These are phyloP conservation scores for Strix uralensis DNA, from an alignment of 2,113 vertebrate genomes.

Conservation along the genomic window DNA sequence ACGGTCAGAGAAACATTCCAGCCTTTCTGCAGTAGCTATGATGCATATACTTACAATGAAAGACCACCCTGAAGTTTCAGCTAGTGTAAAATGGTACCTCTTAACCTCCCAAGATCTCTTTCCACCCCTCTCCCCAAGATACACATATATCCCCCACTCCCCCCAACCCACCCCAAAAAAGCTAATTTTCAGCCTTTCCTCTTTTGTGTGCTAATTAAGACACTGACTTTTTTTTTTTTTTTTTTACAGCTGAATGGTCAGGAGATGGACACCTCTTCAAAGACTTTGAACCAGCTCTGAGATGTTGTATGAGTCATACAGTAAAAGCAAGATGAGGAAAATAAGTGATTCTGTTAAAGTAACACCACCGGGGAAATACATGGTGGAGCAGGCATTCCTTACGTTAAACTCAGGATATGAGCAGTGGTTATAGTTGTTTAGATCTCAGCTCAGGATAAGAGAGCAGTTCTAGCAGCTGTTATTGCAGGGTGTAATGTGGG, in stretches of 20 bases:
- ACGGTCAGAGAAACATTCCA: conserved; percentile 46
- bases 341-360: not conserved
- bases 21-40: conserved; percentile 7
- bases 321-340: not conserved
- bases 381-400: not conserved
- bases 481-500: not conserved
- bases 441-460: not conserved
- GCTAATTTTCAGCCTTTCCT: not conserved
- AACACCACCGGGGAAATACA: not conserved
- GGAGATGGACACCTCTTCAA: not conserved
- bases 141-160: not conserved
- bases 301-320: not conserved
- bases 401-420: not conserved
- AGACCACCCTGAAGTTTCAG: conserved; percentile 26
- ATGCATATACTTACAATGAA: not conserved
- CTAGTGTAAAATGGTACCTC: not conserved
- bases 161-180: not conserved
- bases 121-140: not conserved
- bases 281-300: not conserved
- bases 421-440: conserved; percentile 2
- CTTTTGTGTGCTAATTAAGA: not conserved
- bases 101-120: not conserved
- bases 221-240: not conserved
- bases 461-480: conserved; percentile 1
- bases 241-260: not conserved